Evolutionary conservation across 2,797 vertebrate species (phyloP).

Genomic region (Hypotaenidia philippensis): DNA sequence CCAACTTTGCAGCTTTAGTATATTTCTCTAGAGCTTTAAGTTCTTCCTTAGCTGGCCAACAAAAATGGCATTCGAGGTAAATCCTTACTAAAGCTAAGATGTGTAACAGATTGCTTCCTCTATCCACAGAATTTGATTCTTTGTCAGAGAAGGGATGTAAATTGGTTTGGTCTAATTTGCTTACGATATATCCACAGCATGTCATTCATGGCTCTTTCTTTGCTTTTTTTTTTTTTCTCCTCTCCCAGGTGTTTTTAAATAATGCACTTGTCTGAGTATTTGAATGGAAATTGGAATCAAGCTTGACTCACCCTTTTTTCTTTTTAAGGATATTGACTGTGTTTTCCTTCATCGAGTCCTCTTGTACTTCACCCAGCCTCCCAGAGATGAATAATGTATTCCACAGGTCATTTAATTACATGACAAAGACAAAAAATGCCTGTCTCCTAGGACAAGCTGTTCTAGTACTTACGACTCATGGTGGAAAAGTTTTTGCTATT

Average conservation of each 20-base stretch:
- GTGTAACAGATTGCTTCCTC: background rate
- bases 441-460: background rate
- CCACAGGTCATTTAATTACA: background rate
- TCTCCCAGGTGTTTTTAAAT: background rate
- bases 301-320: background rate
- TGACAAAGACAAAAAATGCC: background rate
- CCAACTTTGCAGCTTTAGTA: background rate
- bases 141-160: background rate
- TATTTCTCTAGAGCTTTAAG: background rate
- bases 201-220: background rate
- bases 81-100: background rate
- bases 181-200: background rate
- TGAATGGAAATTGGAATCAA: background rate
- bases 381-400: background rate
- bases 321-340: background rate
- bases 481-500: background rate
- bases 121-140: background rate
- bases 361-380: background rate
- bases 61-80: background rate
- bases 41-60: background rate
- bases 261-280: background rate
- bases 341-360: background rate
- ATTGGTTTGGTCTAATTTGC: background rate
- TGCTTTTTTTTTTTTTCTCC: background rate
- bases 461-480: background rate